Evolutionary conservation across 2,113 vertebrate genomes (phyloP).

Genomic region (Paramisgurnus dabryanus): DNA sequence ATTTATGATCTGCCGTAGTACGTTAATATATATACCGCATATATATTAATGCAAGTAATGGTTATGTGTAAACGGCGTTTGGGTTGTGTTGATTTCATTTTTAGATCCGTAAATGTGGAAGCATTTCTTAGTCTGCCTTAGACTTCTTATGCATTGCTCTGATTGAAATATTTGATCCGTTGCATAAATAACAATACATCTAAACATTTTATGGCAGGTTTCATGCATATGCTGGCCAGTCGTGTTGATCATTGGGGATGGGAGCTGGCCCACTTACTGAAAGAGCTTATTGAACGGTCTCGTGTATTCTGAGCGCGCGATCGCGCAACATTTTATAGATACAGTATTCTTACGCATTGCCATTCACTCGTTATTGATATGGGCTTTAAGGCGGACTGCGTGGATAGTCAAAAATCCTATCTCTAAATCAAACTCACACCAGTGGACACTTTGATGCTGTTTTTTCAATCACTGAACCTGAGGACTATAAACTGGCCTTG

Average conservation of each 20-base stretch:
- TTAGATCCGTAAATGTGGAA: background rate
- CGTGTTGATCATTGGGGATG: constrained; percentile 7
- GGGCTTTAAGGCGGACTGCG: background rate
- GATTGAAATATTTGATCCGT: background rate
- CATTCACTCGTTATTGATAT: constrained; percentile 7
- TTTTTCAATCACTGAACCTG: background rate
- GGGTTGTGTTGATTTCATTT: background rate
- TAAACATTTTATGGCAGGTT: constrained; percentile 4
- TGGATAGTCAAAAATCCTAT: background rate
- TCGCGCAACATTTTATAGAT: background rate
- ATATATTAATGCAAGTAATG: background rate
- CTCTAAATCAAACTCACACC: background rate
- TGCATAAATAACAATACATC: background rate
- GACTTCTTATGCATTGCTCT: constrained; percentile 1
- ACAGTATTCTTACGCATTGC: constrained; percentile 9
- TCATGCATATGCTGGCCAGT: background rate
- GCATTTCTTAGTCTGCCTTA: background rate
- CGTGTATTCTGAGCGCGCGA: constrained; percentile 31
- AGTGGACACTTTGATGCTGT: constrained; percentile 14
- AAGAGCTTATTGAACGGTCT: constrained; percentile 6
- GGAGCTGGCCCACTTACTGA: constrained; percentile 39
- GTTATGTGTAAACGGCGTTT: background rate
- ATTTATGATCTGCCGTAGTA: background rate
- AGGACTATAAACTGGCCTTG: constrained; percentile 13
- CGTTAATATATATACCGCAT: background rate